Percentiles rank a stretch among this genome's conserved stretches.
phyloP scores from a whole-genome alignment of 2,113 vertebrate genomes.

The Monopterus albus region DNA sequence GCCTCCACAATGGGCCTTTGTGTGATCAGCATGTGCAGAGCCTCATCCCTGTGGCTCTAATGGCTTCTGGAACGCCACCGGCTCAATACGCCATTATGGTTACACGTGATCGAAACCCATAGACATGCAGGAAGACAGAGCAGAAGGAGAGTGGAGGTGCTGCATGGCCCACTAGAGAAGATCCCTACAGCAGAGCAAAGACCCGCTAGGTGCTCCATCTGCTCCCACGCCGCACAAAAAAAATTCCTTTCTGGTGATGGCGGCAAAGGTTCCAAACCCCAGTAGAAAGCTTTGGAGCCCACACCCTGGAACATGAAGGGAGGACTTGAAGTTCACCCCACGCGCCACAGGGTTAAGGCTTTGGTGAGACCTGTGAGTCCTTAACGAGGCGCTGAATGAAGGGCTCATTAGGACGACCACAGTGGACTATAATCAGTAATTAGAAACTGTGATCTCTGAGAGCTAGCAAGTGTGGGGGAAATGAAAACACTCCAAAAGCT shows the following conservation, averaged over 20 bases:
- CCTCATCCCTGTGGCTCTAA: slow-evolving; percentile 70
- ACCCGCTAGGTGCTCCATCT: slow-evolving; percentile 62
- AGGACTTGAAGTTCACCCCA: slow-evolving; percentile 22
- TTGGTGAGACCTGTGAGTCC: slow-evolving; percentile 55
- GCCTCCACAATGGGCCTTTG: slow-evolving; percentile 72
- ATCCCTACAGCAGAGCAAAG: background rate
- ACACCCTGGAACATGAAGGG: slow-evolving; percentile 45
- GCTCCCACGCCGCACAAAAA: slow-evolving; percentile 22
- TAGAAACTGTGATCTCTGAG: slow-evolving; percentile 72
- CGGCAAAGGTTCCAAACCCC: background rate
- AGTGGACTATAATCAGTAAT: slow-evolving; percentile 72
- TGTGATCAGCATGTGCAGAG: slow-evolving; percentile 64
- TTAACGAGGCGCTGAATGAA: slow-evolving; percentile 75
- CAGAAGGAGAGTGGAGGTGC: slow-evolving; percentile 29
- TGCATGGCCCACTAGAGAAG: slow-evolving; percentile 25
- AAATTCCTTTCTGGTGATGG: background rate
- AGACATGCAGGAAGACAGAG: slow-evolving; percentile 37
- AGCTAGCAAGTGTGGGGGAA: slow-evolving; percentile 48
- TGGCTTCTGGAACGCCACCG: slow-evolving; percentile 69
- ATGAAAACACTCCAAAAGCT: slow-evolving; percentile 60
- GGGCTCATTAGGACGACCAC: slow-evolving; percentile 73
- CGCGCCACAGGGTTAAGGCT: slow-evolving; percentile 40
- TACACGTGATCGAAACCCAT: slow-evolving; percentile 61
- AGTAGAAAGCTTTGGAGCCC: background rate
- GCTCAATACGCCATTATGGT: slow-evolving; percentile 72